Evolutionary conservation across 2,797 vertebrate genomes (phyloP).

Genomic region (Dermochelys coriacea): DNA sequence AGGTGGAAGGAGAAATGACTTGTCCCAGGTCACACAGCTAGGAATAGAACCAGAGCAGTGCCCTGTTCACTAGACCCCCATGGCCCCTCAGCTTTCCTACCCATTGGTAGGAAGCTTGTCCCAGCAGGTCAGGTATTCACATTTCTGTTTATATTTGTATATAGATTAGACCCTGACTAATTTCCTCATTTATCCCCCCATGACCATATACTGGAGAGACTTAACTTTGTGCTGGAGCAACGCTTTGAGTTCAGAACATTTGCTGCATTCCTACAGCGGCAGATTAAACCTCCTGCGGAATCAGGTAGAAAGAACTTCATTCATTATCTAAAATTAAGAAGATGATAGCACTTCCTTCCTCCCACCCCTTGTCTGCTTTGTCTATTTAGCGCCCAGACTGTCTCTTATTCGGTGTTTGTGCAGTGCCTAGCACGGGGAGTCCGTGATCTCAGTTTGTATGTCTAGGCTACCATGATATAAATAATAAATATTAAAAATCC

Average conservation of each 20-base stretch:
- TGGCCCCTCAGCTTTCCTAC: not conserved
- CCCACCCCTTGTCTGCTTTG: not conserved
- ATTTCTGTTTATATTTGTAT: not conserved
- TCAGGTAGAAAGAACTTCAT: not conserved
- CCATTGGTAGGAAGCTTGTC: not conserved
- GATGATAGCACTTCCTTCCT: not conserved
- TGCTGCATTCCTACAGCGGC: not conserved
- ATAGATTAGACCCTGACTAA: not conserved
- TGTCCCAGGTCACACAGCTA: too few species aligned
- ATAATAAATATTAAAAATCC: not conserved
- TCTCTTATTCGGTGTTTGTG: not conserved
- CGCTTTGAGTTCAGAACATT: not conserved
- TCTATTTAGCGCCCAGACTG: not conserved
- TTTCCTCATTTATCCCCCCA: not conserved
- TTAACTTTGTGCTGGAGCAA: not conserved
- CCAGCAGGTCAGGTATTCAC: not conserved
- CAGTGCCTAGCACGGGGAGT: not conserved
- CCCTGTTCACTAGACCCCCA: not conserved
- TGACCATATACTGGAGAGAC: too few species aligned
- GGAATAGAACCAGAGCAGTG: not conserved
- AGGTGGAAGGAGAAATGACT: too few species aligned
- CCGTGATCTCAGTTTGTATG: not conserved
- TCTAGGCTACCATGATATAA: not conserved
- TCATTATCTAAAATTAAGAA: not conserved
- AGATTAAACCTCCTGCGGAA: not conserved